A percentile compares a stretch with the other conserved stretches of the same genome.
Evolutionary conservation across 2,113 vertebrate species (phyloP).

Genomic region (Brachionichthys hirsutus): DNA sequence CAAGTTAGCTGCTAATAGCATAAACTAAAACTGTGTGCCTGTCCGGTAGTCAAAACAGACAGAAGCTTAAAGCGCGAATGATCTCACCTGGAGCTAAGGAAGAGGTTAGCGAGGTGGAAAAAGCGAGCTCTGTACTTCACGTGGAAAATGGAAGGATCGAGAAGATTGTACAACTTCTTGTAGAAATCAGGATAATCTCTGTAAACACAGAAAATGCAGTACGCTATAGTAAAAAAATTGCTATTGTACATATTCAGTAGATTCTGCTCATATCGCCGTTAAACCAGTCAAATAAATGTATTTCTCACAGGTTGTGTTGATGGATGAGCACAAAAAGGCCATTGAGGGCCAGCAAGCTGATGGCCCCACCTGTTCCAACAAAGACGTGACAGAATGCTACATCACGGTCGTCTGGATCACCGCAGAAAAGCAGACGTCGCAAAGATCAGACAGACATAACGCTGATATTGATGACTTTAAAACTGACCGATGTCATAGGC

Average conservation of each 20-base stretch:
- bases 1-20: too few relatives aligned
- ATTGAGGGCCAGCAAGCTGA: slow-evolving; percentile 93
- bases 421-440: neutral
- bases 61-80: neutral
- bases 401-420: neutral
- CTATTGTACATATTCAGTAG: neutral
- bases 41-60: neutral
- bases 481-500: slow-evolving; percentile 90
- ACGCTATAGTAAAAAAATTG: neutral
- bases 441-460: neutral
- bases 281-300: too few relatives aligned
- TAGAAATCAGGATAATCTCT: slow-evolving; percentile 98
- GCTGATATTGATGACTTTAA: neutral
- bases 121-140: slow-evolving; percentile 93
- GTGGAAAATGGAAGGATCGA: slow-evolving; percentile 90
- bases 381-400: neutral
- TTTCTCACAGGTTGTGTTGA: slow-evolving; percentile 88
- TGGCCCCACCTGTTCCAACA: slow-evolving; percentile 84
- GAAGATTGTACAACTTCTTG: slow-evolving; percentile 89
- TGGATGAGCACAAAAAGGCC: slow-evolving; percentile 95
- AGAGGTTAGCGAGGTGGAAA: slow-evolving; percentile 88
- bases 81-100: slow-evolving; percentile 90
- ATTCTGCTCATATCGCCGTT: neutral
- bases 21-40: too few relatives aligned
- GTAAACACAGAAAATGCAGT: slow-evolving; percentile 10